Base-by-base conservation (phyloP, 2,797 vertebrate genomes). In the Thalassophryne amazonica region DNA sequence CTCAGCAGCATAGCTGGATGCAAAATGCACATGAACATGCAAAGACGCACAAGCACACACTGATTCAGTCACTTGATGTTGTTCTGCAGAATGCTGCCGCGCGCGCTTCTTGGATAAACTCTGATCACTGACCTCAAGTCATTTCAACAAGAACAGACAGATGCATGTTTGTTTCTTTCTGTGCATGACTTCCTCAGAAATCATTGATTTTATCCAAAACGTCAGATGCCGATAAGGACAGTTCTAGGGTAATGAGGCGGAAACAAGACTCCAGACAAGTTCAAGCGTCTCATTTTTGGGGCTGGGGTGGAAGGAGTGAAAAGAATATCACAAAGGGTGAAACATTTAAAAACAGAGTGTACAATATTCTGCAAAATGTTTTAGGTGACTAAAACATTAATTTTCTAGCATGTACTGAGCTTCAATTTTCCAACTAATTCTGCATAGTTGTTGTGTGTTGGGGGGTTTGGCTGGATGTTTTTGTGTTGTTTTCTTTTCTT, bases 101-200 rank as follows among this genome's bases (percentile, higher is more conserved):
- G 8, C 42, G 14, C 3, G 7, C 6, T 27, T 24, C 17, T 25
- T 62, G 62, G 10, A 21, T 21, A 43, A 67, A 57, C 48, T 51
- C 29, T 15, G 60, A 47, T 49, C 7, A 33, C 4, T 14, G 13
- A n/a, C 12, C 5, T 39, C 8, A 14, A 9, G 18, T 15, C 7
- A 41, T 22, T 43, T 23, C 8, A 43, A 22, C 16, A 35, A 28
- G 32, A 18, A 40, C 9, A 25, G 22, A 38, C 8, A 10, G 13
- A 22, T 33, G 9, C 31, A 54, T 29, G 38, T 39, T 11, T 28
- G 11, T 17, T n/a, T 29, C 16, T 13, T 3, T 47, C 25, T 43
- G 34, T 36, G 46, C 2, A 3, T 10, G 1, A 25, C 8, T 28
- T 31, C 29, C 8, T 38, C 27, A 2, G 27, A 52, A 56, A 39